Evolutionary conservation across 1,140 invertebrate genomes (phyloP), one percentile per base, ranked within the genome.

Genomic region (Diorhabda elongata): DNA sequence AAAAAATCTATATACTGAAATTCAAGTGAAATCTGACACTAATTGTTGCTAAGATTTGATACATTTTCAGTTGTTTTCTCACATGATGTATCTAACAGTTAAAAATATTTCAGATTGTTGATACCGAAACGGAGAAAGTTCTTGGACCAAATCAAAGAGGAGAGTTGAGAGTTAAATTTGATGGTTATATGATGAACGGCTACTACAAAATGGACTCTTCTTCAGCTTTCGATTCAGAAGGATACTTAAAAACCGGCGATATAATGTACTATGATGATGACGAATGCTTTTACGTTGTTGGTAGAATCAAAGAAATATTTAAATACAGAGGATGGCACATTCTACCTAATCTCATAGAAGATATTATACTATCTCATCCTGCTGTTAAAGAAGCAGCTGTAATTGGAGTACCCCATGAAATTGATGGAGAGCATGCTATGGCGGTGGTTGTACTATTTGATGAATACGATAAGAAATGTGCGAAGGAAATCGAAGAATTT

Each of bases 261-360:
- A 82, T 91, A 44, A 87, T 85, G 0, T 90, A 87, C 70, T 85
- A 87, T 66, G 88, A 91, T 71, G 82, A 87, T 64, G 83, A 89
- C 11, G 84, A 84, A 0, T 86, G 83, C 63, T 83, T 92, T 43
- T 89, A 82, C 69, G 83, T 92, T 52, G 83, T 88, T 6, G 90
- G 90, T 69, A 81, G 91, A 64, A 79, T 90, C 43, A 92, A 91
- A 72, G 90, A 91, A 77, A 81, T 92, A n/a, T 89, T 92, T 66
- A 93, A 93, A 78, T 91, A 88, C 77, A 69, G 68, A 69, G 58
- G 66, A 4, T 77, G 71, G 61, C 75, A 77, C 42, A 69, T 78
- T 11, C 57, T 81, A 3, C 84, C 84, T 42, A 78, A 82, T 3
- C 79, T 83, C 72, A 84, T 94, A 6, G 92, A 94, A 79, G 83